Evolutionary conservation across 2,888 invertebrate species (phyloP), one percentile per base, ranked within the genome.

Genomic region (Rhingia campestris): DNA sequence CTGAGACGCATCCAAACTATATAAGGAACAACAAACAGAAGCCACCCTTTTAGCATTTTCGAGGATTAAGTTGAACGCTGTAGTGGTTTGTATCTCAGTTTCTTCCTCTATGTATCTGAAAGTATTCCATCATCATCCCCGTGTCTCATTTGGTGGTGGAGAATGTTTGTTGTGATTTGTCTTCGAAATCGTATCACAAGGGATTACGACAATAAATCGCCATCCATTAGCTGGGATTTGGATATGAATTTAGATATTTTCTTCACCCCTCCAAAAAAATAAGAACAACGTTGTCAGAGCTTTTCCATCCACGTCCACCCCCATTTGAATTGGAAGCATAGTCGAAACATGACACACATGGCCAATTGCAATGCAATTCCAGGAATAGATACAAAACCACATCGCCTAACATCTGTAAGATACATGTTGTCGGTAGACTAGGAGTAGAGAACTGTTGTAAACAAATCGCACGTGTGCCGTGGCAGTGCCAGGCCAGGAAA

Each of bases 81-180:
- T 43, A 58, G 66, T 64, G 51, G 66, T 67, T 64, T 6, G 45
- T 4, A 41, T 5, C 47, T 53, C 37, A 35, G 32, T 9, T 14
- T n/a, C 33, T 39, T 39, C 39, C 39, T 9, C 10, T 10, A 39
- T 45, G 4, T 35, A 32, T 4, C 43, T 53, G n/a, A 41, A 67
- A 64, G 72, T 79, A 79, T 79, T 79, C 76, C 59, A 66, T 72
- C 70, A 72, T 81, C 77, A 63, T 72, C 43, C 39, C 30, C 64
- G 58, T 69, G 75, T 67, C 66, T 51, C 75, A 75, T 59, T 76
- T 76, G 67, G 35, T 41, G 10, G 51, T 12, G 63, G 43, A 35
- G 51, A 73, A 73, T 77, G 61, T 82, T 82, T 82, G 79, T 82
- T 82, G 79, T 82, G 82, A 82, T 82, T 81, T 81, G 73, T 82